These are phyloP conservation scores for Ceratitis capitata DNA, from an alignment of 1,140 invertebrate genomes.

Conservation along the genomic window DNA sequence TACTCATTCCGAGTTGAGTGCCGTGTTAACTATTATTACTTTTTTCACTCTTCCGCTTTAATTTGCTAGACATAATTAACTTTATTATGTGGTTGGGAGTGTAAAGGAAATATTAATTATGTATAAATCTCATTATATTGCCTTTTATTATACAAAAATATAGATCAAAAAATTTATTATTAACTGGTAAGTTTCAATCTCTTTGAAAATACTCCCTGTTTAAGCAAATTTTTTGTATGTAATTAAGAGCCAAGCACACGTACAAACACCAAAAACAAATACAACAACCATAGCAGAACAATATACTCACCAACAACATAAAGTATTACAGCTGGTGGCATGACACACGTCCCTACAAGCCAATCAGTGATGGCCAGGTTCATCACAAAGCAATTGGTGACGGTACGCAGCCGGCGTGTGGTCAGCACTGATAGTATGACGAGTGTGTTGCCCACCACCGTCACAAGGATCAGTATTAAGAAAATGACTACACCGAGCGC, in stretches of 20 bases:
- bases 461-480: slow-evolving; percentile 68
- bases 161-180: no score
- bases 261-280: not conserved
- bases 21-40: no score
- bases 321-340: slow-evolving; percentile 85
- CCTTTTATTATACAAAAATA: no score
- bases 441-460: slow-evolving; percentile 82
- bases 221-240: no score
- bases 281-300: not conserved
- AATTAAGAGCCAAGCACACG: not conserved
- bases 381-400: slow-evolving; percentile 94
- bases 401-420: slow-evolving; percentile 84
- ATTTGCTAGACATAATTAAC: no score
- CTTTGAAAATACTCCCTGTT: no score
- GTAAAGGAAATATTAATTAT: no score
- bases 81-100: no score
- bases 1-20: no score
- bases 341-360: slow-evolving; percentile 88
- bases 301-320: slow-evolving; percentile 69
- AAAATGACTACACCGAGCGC: slow-evolving; percentile 42
- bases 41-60: no score
- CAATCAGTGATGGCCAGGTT: slow-evolving; percentile 89
- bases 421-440: slow-evolving; percentile 89
- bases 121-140: no score
- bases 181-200: no score